A percentile compares a stretch with the other conserved stretches of the same genome.
phyloP scores from a whole-genome alignment of 2,113 vertebrate genomes.

The Jaculus jaculus region DNA sequence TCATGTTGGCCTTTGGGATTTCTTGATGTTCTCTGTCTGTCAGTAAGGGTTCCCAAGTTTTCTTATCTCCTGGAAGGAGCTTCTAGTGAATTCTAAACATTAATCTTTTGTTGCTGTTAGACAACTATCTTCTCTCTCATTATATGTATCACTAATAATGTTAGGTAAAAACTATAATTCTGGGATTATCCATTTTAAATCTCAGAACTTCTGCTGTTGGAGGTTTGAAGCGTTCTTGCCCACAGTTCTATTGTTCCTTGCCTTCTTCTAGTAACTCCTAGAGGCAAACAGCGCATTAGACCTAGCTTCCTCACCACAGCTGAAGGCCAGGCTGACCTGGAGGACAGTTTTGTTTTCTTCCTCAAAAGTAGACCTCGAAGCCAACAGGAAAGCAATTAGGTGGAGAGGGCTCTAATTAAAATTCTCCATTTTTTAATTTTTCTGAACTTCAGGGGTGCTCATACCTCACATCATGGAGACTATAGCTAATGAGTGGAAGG shows the following conservation, averaged over 20 bases:
- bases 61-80: conserved; percentile 5
- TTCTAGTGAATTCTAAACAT: conserved; percentile 16
- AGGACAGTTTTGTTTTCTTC: conserved; percentile 69
- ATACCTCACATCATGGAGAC: conserved; percentile 42
- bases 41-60: not conserved
- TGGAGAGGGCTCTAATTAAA: conserved; percentile 82
- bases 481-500: conserved; percentile 56
- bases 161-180: conserved; percentile 16
- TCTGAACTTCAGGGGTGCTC: conserved; percentile 83
- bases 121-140: conserved; percentile 1
- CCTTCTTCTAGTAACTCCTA: not conserved
- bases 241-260: not conserved
- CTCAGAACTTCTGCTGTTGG: not conserved
- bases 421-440: conserved; percentile 81
- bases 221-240: not conserved
- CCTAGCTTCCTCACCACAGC: conserved; percentile 4
- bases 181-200: not conserved
- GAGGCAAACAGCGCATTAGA: not conserved
- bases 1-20: not conserved
- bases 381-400: conserved; percentile 79
- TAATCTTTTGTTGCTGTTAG: conserved; percentile 2
- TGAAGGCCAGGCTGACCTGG: conserved; percentile 69
- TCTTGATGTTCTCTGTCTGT: conserved; percentile 8
- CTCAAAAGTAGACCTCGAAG: conserved; percentile 51
- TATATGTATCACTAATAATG: not conserved